Evolutionary conservation across 2,113 vertebrate species (phyloP), one percentile per base, ranked within the genome.

Genomic region (rat (Rattus norvegicus)): DNA sequence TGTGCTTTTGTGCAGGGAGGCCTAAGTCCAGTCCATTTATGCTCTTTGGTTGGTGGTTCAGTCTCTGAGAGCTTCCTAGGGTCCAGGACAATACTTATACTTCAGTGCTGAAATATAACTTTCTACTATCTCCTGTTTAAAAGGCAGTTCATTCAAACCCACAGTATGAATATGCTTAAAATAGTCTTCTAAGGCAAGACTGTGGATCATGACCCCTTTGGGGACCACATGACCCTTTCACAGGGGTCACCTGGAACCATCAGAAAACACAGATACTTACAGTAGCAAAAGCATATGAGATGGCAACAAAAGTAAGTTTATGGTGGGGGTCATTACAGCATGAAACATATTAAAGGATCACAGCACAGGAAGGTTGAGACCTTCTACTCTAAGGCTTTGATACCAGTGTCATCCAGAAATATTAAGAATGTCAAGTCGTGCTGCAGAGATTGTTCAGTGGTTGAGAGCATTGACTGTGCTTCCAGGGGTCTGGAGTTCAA

Each of bases 161-260:
- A 2, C 26, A 59, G 30, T 24, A 12, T 88, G 3, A 91, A 39
- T 67, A 14, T 91, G 22, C 16, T 56, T 89, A 77, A 77, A 89
- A 47, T 87, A 67, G 56, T 91, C 13, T 63, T 93, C 52, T 13
- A 83, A 77, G 20, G 14, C 22, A 61, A 61, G 5, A 19, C 22
- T 61, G 19, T 26, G 20, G 7, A 11, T 26, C 7, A 2, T 0
- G 22, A 11, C 12, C 5, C 56, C 6, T n/a, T 39, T 2, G 33
- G 30, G 36, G 3, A 4, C 61, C 2, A 28, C 26, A 39, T 4
- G 24, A 61, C 12, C 7, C 11, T 83, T 61, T 83, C 12, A 39
- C 22, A 16, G 80, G 36, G n/a, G 12, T 61, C 11, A n/a, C 12
- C 36, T 26, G 39, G 24, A 14, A 26, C 56, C 56, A 39, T 39